These are phyloP conservation scores for Drosophila tanythrix DNA, from an alignment of 2,888 invertebrate genomes.

Conservation along the genomic window DNA sequence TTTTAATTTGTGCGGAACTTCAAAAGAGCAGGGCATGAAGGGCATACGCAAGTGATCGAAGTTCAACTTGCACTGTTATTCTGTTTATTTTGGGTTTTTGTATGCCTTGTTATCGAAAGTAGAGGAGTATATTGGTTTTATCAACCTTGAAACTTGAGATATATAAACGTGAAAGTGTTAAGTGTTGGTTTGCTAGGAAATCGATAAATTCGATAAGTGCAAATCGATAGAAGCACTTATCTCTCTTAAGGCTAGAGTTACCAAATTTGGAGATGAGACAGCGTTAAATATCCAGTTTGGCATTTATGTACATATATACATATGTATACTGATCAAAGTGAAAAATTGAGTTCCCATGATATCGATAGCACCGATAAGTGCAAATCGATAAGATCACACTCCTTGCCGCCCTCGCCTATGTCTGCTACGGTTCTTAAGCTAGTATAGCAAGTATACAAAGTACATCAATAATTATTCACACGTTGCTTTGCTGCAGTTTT, in stretches of 20 bases:
- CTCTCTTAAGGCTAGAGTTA: background rate
- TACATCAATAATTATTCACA: background rate
- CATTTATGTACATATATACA: background rate
- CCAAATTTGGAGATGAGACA: background rate
- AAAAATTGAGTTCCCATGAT: fast-evolving
- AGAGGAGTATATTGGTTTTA: background rate
- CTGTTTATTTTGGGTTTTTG: background rate
- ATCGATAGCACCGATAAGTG: background rate
- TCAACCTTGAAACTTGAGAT: background rate
- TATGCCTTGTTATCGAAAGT: background rate
- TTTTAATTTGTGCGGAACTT: background rate
- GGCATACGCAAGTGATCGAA: background rate
- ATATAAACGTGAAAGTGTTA: background rate
- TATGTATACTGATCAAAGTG: background rate
- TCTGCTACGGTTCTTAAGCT: background rate
- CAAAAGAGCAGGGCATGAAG: background rate
- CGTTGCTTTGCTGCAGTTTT: background rate
- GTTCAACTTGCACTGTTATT: background rate
- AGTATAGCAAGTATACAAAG: background rate
- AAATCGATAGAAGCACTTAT: background rate
- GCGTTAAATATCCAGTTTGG: background rate
- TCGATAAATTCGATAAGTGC: background rate
- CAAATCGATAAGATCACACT: background rate
- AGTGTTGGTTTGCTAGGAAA: background rate
- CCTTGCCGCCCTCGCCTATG: background rate